phyloP scores from a whole-genome alignment of 1,140 invertebrate genomes.

The Drosophila obscura region DNA sequence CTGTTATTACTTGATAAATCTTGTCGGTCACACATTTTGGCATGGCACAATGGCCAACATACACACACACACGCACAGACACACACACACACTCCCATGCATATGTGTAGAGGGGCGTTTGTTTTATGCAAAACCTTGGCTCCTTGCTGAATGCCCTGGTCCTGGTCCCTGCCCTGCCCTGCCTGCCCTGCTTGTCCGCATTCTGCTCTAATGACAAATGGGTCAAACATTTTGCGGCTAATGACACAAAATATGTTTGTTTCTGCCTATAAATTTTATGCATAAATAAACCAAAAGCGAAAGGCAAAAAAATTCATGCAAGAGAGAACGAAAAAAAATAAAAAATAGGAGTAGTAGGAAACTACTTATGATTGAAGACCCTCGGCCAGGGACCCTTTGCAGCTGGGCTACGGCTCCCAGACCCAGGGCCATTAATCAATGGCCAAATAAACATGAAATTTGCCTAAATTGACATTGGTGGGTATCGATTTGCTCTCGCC shows the following conservation, averaged over 20 bases:
- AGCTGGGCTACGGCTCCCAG: neutral
- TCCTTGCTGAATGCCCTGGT: neutral
- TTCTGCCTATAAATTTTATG: constrained; percentile 75
- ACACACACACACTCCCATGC: neutral
- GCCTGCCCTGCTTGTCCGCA: constrained; percentile 40
- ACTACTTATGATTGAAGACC: constrained; percentile 73
- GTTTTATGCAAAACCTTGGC: constrained; percentile 76
- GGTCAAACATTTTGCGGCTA: constrained; percentile 81
- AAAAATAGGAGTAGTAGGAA: constrained; percentile 1
- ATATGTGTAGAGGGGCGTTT: constrained; percentile 34
- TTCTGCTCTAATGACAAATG: constrained; percentile 77
- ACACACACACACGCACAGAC: constrained; percentile 14
- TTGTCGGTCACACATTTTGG: constrained; percentile 80
- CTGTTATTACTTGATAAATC: constrained; percentile 82
- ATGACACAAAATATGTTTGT: constrained; percentile 77
- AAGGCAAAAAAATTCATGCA: neutral
- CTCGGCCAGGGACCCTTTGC: constrained; percentile 44
- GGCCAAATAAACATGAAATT: constrained; percentile 74
- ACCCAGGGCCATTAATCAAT: constrained; percentile 68
- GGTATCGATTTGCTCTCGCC: constrained; percentile 19
- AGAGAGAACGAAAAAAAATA: neutral
- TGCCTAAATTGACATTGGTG: constrained; percentile 61
- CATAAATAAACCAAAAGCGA: constrained; percentile 63
- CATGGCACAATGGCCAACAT: constrained; percentile 41
- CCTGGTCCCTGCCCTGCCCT: neutral